Base-by-base conservation (phyloP, 2,888 invertebrate species). In the Sesia apiformis region DNA sequence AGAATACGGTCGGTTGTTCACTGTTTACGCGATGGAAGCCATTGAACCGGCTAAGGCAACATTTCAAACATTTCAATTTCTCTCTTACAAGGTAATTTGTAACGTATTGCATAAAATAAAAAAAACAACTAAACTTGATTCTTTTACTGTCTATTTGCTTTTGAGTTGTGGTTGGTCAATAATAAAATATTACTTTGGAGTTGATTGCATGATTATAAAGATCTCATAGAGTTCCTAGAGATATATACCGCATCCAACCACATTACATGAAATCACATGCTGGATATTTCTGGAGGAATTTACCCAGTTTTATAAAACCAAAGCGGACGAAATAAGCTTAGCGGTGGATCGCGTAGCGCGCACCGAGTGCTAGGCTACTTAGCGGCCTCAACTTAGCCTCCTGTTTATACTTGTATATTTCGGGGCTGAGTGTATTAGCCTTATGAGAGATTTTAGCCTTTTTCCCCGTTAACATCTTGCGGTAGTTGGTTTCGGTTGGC, bases 241-340 rank as follows among this genome's bases (percentile, higher is more conserved):
- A n/a, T 40, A 8, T 51, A 51, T 40, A 23, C 23, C 23, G 23
- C 2, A 23, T 23, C 23, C 23, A 23, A 23, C 2, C 23, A 23
- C 23, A 23, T 23, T 23, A 23, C 23, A 23, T 23, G 23, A 23
- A 23, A 23, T 2, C 23, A 46, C 46, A 8, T 46, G 7, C 23
- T 46, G 23, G 46, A 65, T 63, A 69, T 70, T 66, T 70, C 73
- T 78, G 76, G 72, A 66, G 78, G 77, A 84, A 83, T 84, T 82
- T 81, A 81, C 78, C 73, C 80, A 81, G 84, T 85, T 85, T 85
- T 87, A 86, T 85, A 84, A 84, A 85, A 84, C 77, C 82, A 80
- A 80, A 83, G 81, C 84, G 76, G 74, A 74, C 64, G 76, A 74
- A 84, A 84, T 80, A 78, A 83, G 87, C 87, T 86, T 86, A 86